Base-by-base conservation (phyloP, 2,797 vertebrate species). In the Myotis daubentonii region DNA sequence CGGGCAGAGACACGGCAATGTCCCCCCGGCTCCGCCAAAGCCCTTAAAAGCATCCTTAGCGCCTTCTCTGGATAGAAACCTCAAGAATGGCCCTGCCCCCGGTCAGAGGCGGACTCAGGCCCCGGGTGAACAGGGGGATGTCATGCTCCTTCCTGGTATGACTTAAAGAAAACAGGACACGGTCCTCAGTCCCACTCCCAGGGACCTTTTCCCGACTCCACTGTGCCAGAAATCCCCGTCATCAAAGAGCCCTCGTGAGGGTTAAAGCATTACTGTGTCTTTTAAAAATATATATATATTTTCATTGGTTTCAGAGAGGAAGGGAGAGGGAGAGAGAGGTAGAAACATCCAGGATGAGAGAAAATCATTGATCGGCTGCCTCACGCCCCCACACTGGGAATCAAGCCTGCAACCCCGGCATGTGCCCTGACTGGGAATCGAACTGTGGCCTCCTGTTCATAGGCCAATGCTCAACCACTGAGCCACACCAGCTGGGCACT, bases 1-100 rank as follows among this genome's bases (percentile, higher is more conserved):
- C 0, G 2, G 20, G 12, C 4, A 6, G 38, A 74, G 78, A 72
- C 84, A 81, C 44, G 12, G 15, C 38, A 36, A 17, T 0, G 7
- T 15, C 47, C 38, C 55, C 60, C 36, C 41, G 33, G 22, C 51
- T 33, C 36, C 66, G 60, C 57, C 78, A 68, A 81, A 49, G 62
- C 57, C 17, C n/a, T 51, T 8, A 20, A 47, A 49, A 51, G 47
- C 66, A 60, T 41, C 23, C 19, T 66, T 30, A 44, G 41, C 33
- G 17, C 51, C 65, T 66, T 62, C 47, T 51, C 51, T 33, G 20
- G 51, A 70, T 1, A 47, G 86, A 36, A 76, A 23, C 11, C 41
- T 87, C 38, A 36, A 70, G 68, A 75, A 66, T 0, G 41, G 11
- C 7, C 75, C n/a, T 51, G 12, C 12, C 47, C 53, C 62, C n/a